These are phyloP conservation scores for Mesoligia furuncula DNA, from an alignment of 2,888 invertebrate genomes.

Conservation along the genomic window DNA sequence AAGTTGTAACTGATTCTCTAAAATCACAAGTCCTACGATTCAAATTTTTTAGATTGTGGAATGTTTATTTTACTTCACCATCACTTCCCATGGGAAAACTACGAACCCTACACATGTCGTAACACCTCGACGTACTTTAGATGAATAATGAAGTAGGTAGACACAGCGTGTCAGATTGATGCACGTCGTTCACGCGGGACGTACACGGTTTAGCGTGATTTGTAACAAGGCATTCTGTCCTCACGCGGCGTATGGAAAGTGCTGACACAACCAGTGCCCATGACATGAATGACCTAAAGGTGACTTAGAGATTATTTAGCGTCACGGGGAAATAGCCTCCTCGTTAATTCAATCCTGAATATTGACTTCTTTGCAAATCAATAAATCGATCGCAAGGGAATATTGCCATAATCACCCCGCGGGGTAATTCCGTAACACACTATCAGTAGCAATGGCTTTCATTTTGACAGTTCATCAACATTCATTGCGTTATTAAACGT, in stretches of 20 bases:
- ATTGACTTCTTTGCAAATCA: neutral
- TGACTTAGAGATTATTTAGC: neutral
- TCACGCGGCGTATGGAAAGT: too few species aligned
- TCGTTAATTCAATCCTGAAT: neutral
- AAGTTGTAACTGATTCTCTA: neutral
- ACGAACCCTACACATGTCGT: neutral
- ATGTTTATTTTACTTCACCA: neutral
- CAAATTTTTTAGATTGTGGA: neutral
- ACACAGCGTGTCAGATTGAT: slow-evolving; percentile 23
- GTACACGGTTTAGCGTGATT: slow-evolving; percentile 30
- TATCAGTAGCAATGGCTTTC: too few species aligned
- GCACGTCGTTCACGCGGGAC: slow-evolving; percentile 22
- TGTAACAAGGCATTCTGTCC: slow-evolving; percentile 4
- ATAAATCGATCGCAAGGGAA: neutral
- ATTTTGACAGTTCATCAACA: too few species aligned
- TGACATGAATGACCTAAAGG: neutral
- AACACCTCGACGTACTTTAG: slow-evolving; percentile 26
- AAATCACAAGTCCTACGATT: neutral
- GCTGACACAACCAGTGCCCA: neutral
- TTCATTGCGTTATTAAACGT: too few species aligned
- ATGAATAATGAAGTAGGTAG: slow-evolving; percentile 39
- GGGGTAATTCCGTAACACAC: too few species aligned
- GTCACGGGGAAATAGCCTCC: neutral
- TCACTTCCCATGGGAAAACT: slow-evolving; percentile 9
- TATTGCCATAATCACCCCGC: neutral